Conservation (phyloP, 2,797 vertebrate species). For the Tokudaia tokunoshimensis region DNA sequence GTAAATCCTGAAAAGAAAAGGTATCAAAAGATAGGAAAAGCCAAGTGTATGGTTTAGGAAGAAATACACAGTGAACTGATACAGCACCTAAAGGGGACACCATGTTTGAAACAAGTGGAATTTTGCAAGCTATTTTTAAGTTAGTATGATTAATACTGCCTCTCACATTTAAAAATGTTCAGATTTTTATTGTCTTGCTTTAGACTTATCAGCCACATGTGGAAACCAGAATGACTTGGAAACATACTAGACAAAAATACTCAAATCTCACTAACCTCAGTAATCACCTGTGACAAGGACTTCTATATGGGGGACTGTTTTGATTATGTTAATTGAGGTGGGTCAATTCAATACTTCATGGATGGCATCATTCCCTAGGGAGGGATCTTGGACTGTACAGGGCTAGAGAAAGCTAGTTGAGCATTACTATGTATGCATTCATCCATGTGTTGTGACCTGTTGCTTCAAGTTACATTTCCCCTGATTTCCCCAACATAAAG, state of each 20-base stretch:
- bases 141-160: neutral
- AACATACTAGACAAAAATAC: neutral
- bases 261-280: neutral
- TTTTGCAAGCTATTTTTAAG: constrained; percentile 28
- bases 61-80: neutral
- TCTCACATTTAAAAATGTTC: constrained; percentile 34
- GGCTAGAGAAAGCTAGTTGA: neutral
- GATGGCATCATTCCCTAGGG: neutral
- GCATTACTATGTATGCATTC: neutral
- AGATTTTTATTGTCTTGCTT: constrained; percentile 7
- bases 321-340: neutral
- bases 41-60: neutral
- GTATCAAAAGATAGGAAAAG: neutral
- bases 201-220: neutral
- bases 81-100: neutral
- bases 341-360: neutral
- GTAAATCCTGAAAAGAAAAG: constrained; percentile 66
- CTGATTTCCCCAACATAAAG: neutral
- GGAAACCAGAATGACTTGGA: constrained; percentile 28
- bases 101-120: constrained; percentile 8
- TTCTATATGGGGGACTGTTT: neutral
- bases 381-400: neutral
- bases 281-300: neutral
- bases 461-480: neutral
- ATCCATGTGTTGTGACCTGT: neutral